Base-by-base conservation (phyloP, 2,888 invertebrate species). In the Ashinkailepas kermadecensis region DNA sequence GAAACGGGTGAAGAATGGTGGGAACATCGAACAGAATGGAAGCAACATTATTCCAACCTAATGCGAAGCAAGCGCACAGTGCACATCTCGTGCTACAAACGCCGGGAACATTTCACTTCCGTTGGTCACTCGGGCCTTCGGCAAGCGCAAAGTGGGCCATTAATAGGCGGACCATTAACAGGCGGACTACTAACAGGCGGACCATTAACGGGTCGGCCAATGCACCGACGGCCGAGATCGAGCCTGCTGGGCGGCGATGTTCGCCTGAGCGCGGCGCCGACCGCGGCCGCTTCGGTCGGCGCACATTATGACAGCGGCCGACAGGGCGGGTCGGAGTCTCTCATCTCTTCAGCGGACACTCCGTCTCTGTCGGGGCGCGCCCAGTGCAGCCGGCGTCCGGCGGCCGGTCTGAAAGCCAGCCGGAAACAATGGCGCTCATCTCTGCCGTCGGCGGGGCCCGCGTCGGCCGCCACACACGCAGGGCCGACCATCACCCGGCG, bases 341-440 rank as follows among this genome's bases (percentile, higher is more conserved):
- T 70, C 70, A 70, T 70, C 70, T 70, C 70, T 70, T 39, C 39
- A 70, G 70, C 39, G 67, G 67, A 23, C 67, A 67, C 25, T 67
- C 67, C 25, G 70, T 39, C 39, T 70, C 70, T 70, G 70, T 70
- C 70, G 18, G 70, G 25, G 15, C 21, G 21, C 21, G 10, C 23
- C 23, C 39, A 39, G 39, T 39, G 39, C 39, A 39, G 39, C 39
- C 39, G 39, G 39, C 39, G 67, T 15, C 4, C 2, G 39, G 39
- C 39, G 39, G 39, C 39, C 39, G 2, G 39, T 39, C 39, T 3
- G 39, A 39, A 4, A 39, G 39, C 15, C 70, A 25, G 70, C 23
- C 70, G 25, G 23, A 25, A 70, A 70, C 70, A 70, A 70, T 70
- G 39, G 70, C 39, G 25, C 4, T 39, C 39, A 39, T 70, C 62